Percentiles rank a stretch among this genome's conserved stretches.
Evolutionary conservation across 2,888 invertebrate genomes (phyloP).

Genomic region (Sthenelais limicola): DNA sequence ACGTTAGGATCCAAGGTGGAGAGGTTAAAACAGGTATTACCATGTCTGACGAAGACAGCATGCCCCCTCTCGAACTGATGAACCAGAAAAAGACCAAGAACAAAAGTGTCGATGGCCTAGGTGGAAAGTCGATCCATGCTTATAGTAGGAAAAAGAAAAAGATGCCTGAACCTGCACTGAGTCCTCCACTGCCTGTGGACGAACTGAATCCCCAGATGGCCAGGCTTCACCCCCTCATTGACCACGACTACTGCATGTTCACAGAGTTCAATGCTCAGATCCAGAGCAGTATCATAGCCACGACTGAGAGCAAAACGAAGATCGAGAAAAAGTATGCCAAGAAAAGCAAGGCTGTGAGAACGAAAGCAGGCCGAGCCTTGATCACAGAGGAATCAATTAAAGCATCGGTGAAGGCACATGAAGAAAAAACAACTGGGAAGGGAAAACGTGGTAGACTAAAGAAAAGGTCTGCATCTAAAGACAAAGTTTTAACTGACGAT

Average conservation of each 20-base stretch:
- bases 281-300: constrained; percentile 56
- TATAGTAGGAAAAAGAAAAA: constrained; percentile 11
- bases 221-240: constrained; percentile 54
- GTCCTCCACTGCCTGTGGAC: background rate
- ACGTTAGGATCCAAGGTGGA: constrained; percentile 30
- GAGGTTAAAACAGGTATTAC: constrained; percentile 12
- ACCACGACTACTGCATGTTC: constrained; percentile 58
- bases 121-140: background rate
- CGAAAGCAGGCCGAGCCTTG: constrained; percentile 34
- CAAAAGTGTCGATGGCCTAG: background rate
- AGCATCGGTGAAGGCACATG: background rate
- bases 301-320: constrained; percentile 49
- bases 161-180: background rate
- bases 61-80: constrained; percentile 16
- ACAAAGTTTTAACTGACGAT: background rate
- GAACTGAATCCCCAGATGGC: constrained; percentile 1
- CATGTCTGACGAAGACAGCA: constrained; percentile 24
- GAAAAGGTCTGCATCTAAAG: constrained; percentile 10
- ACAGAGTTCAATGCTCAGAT: constrained; percentile 54
- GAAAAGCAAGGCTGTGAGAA: constrained; percentile 49
- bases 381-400: constrained; percentile 27
- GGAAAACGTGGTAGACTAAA: constrained; percentile 26
- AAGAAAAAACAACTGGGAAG: constrained; percentile 23
- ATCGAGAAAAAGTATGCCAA: constrained; percentile 48
- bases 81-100: too few species aligned